Conservation (phyloP, 2,888 invertebrate species). For the Marasmarcha lunaedactyla region DNA sequence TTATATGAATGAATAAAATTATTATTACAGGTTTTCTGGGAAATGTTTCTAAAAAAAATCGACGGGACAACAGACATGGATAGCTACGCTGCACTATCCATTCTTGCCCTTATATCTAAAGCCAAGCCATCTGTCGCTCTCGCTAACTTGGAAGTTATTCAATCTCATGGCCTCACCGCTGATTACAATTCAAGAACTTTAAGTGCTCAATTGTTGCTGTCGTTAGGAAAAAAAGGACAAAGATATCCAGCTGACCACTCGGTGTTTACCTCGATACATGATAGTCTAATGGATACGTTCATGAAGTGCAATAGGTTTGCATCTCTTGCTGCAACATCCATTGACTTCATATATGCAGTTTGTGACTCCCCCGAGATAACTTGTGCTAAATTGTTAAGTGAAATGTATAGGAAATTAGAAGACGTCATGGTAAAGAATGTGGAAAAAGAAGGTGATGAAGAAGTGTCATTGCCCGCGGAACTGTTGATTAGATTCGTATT, state of each 20-base stretch:
- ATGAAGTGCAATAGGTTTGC: constrained; percentile 58
- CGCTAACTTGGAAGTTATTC: constrained; percentile 80
- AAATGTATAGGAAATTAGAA: constrained; percentile 56
- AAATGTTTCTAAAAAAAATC: constrained; percentile 81
- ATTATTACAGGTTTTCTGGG: constrained; percentile 79
- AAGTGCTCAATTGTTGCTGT: constrained; percentile 42
- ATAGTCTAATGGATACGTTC: constrained; percentile 56
- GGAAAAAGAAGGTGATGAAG: constrained; percentile 32
- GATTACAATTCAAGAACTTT: constrained; percentile 46
- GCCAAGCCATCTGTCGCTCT: constrained; percentile 71
- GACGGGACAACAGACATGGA: constrained; percentile 78
- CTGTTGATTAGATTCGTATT: constrained; percentile 66
- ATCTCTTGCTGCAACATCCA: constrained; percentile 55
- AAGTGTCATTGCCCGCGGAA: constrained; percentile 38
- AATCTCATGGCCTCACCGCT: constrained; percentile 77
- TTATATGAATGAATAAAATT: too few relatives aligned
- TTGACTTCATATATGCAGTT: constrained; percentile 67
- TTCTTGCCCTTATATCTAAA: constrained; percentile 80
- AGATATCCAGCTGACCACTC: constrained; percentile 48
- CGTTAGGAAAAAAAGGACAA: constrained; percentile 41
- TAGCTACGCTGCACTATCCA: constrained; percentile 78
- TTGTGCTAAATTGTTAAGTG: constrained; percentile 54
- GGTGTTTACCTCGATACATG: constrained; percentile 39
- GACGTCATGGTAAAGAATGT: constrained; percentile 36
- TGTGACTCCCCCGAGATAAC: constrained; percentile 70